A percentile compares a stretch with the other conserved stretches of the same genome.
Evolutionary conservation across 2,888 invertebrate species (phyloP).

Genomic region (Oscheius sp.): DNA sequence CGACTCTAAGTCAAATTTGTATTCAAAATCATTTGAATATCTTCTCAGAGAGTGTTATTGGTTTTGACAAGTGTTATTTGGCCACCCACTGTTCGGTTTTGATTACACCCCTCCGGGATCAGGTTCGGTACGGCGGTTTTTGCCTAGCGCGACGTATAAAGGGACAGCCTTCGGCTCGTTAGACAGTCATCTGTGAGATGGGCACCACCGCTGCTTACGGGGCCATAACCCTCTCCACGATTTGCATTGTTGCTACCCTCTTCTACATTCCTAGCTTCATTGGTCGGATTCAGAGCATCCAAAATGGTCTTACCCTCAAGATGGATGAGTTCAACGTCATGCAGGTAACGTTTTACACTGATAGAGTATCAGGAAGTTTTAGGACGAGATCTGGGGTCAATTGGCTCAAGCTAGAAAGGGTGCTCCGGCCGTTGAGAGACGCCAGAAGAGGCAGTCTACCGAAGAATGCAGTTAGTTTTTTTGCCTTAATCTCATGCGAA

Average conservation of each 20-base stretch:
- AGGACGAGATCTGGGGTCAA: slow-evolving; percentile 59
- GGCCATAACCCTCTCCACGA: slow-evolving; percentile 49
- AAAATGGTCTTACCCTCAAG: slow-evolving; percentile 44
- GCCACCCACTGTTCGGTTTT: neutral
- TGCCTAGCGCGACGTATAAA: slow-evolving; percentile 13
- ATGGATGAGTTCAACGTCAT: slow-evolving; percentile 58
- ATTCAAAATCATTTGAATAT: neutral
- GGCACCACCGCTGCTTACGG: slow-evolving; percentile 45
- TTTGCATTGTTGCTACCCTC: slow-evolving; percentile 49
- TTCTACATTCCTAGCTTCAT: slow-evolving; percentile 53
- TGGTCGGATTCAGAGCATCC: slow-evolving; percentile 46
- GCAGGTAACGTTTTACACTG: slow-evolving; percentile 39
- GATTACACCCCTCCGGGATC: slow-evolving; percentile 29
- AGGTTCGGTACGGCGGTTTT: slow-evolving; percentile 33
- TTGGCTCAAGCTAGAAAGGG: slow-evolving; percentile 47
- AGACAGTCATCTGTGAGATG: neutral
- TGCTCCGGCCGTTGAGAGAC: slow-evolving; percentile 39
- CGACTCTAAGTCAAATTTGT: neutral
- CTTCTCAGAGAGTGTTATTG: neutral
- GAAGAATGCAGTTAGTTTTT: slow-evolving; percentile 48
- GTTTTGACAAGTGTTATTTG: neutral
- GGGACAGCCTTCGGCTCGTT: neutral
- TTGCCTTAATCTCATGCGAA: neutral
- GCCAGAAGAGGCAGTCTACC: slow-evolving; percentile 38
- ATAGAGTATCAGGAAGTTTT: neutral